Evolutionary conservation across 2,888 invertebrate species (phyloP), one percentile per base, ranked within the genome.

Genomic region (Conops quadrifasciatus): DNA sequence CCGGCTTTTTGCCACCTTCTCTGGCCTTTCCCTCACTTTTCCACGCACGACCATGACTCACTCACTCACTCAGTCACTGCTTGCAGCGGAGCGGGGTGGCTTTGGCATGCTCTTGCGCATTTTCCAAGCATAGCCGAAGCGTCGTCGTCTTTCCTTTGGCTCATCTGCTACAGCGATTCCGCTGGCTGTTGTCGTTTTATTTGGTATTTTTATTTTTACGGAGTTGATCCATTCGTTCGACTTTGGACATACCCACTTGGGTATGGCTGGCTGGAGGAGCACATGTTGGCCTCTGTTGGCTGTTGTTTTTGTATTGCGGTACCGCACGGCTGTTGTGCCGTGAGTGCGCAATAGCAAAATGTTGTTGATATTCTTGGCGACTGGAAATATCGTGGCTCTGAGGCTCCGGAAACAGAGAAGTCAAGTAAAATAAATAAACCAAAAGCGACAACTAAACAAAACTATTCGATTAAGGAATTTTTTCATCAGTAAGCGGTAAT

Each of bases 61-160:
- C 43, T 36, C 36, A 36, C 9, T 36, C 36, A 36, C 36, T 7
- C 36, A 36, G 36, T 36, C 36, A 36, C 9, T 36, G n/a, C n/a
- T 36, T 36, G 9, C 36, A 9, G 36, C 9, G 36, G 36, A 7
- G 36, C 5, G 63, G 66, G 62, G 63, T 67, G 53, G 58, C 43
- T 68, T 66, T 56, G 26, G 66, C 72, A 67, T 62, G 73, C 69
- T 80, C 77, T 80, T 79, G 80, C 79, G 79, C 79, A 79, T 65
- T 76, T 75, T 74, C 74, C 74, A 69, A 19, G 7, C n/a, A 58
- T 24, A 49, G n/a, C 53, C 19, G 16, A 24, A 45, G 5, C 43
- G 49, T 59, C 24, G 67, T 36, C 30, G 59, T 3, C 62, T 49
- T 68, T n/a, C 16, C 26, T 60, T 58, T 70, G 43, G n/a, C 21